A percentile compares a stretch with the other conserved stretches of the same genome.
These are phyloP conservation scores for Hetaerina titia DNA, from an alignment of 2,888 invertebrate species.

Conservation along the genomic window DNA sequence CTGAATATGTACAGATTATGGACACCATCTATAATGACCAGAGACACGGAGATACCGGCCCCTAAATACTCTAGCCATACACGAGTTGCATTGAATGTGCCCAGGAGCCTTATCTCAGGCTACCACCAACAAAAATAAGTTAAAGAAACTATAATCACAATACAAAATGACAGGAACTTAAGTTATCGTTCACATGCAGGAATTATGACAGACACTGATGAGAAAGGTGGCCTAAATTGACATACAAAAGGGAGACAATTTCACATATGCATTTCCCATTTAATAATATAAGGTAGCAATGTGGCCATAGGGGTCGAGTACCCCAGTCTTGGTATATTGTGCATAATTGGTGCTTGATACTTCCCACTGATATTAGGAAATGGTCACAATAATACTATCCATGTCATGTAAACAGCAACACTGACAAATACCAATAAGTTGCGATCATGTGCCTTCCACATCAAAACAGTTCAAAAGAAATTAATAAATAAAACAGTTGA, in stretches of 20 bases:
- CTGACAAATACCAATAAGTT: not conserved
- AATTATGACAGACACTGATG: not conserved
- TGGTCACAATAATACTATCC: not conserved
- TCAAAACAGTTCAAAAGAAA: not conserved
- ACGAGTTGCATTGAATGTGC: conserved; percentile 59
- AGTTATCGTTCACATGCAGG: conserved; percentile 34
- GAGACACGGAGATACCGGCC: not conserved
- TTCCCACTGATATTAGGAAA: not conserved
- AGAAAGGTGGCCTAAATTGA: conserved; percentile 46
- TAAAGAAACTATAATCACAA: conserved; percentile 51
- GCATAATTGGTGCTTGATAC: not conserved
- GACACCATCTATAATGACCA: conserved; percentile 36
- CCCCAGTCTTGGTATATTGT: not conserved
- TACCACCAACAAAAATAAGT: conserved; percentile 55
- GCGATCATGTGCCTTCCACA: not conserved
- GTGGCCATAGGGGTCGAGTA: not conserved
- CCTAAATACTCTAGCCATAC: conserved; percentile 42
- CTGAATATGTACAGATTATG: conserved; percentile 51
- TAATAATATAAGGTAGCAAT: not conserved
- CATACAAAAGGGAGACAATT: not conserved
- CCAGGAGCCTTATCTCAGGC: conserved; percentile 46
- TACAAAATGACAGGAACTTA: conserved; percentile 46
- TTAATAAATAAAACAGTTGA: not conserved
- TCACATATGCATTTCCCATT: conserved; percentile 13
- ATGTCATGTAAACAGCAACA: conserved; percentile 1